Percentiles rank a stretch among this genome's conserved stretches.
phyloP scores from a whole-genome alignment of 2,888 invertebrate species.

The Eulithis testata region DNA sequence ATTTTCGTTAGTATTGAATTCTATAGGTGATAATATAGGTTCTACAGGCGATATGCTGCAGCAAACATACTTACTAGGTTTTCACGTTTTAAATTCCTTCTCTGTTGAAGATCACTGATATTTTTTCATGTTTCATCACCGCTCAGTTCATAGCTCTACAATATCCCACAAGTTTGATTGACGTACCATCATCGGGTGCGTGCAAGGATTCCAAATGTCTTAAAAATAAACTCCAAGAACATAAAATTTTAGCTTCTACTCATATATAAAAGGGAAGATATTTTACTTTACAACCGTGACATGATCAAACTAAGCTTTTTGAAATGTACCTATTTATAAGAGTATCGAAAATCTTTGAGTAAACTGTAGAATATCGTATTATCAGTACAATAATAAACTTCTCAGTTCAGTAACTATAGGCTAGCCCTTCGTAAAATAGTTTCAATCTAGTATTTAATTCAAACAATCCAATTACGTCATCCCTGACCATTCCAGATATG shows the following conservation, averaged over 20 bases:
- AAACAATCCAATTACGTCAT: conserved; percentile 27
- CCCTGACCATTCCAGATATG: conserved; percentile 31
- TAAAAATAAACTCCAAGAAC: conserved; percentile 33
- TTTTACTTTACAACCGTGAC: neutral
- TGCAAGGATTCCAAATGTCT: conserved; percentile 50
- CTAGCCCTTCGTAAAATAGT: conserved; percentile 6
- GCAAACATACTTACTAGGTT: neutral
- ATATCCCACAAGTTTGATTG: conserved; percentile 55
- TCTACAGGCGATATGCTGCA: too few relatives aligned
- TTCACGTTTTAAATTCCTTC: neutral
- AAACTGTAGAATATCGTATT: neutral
- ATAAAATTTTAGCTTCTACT: conserved; percentile 25
- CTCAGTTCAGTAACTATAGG: neutral
- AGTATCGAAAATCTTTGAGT: neutral
- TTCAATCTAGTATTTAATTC: conserved; percentile 14
- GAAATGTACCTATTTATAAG: neutral
- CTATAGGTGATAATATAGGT: too few relatives aligned
- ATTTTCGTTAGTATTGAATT: too few relatives aligned
- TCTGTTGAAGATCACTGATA: neutral
- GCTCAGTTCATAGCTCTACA: conserved; percentile 22
- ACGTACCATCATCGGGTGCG: conserved; percentile 53
- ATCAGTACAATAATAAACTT: neutral
- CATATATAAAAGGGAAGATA: conserved; percentile 22
- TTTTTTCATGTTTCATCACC: neutral
- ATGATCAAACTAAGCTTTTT: neutral